phyloP scores from a whole-genome alignment of 2,797 vertebrate species.

The Sebastes diploproa region DNA sequence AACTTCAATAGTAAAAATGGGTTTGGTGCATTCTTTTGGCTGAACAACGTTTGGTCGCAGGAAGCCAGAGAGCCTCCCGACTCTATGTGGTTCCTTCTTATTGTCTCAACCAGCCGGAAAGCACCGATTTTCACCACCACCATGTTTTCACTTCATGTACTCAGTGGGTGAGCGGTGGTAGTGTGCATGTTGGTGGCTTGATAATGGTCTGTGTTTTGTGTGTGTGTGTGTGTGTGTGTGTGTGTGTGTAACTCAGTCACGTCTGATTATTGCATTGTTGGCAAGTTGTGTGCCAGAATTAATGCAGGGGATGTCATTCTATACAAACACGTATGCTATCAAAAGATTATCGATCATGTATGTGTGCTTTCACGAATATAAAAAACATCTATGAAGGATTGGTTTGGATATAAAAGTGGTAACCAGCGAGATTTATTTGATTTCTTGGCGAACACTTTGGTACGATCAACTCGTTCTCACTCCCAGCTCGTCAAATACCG shows the following conservation, averaged over 20 bases:
- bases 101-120: conserved; percentile 42
- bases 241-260: background rate
- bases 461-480: no score
- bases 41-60: conserved; percentile 15
- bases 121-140: conserved; percentile 19
- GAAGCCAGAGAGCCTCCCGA: conserved; percentile 21
- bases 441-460: background rate
- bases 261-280: no score
- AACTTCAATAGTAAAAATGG: conserved; percentile 33
- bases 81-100: conserved; percentile 37
- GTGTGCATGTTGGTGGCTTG: background rate
- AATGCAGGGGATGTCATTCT: no score
- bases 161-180: conserved; percentile 4
- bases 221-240: background rate
- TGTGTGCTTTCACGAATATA: background rate
- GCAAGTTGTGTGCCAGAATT: no score
- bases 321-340: background rate
- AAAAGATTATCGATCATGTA: background rate
- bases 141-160: conserved; percentile 44
- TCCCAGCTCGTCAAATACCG: no score
- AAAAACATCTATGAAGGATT: background rate
- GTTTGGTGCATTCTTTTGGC: conserved; percentile 39
- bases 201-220: background rate
- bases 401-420: background rate
- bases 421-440: background rate